Percentiles rank a stretch among this genome's conserved stretches.
phyloP scores from a whole-genome alignment of 2,113 vertebrate genomes.

The Menura novaehollandiae region DNA sequence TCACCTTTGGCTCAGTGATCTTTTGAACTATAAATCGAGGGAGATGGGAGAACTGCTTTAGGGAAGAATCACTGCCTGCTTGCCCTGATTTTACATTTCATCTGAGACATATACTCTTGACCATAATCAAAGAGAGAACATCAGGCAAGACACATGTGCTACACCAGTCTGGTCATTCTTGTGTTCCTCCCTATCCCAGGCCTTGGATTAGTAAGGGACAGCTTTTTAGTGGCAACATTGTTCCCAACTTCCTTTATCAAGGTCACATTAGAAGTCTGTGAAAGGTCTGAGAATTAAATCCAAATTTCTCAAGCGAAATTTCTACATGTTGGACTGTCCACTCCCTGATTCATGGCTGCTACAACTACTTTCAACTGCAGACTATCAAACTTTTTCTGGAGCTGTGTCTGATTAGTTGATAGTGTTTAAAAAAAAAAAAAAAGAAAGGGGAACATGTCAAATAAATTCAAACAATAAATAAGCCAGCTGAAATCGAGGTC shows the following conservation, averaged over 20 bases:
- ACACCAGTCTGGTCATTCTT: background rate
- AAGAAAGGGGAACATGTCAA: background rate
- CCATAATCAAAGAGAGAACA: background rate
- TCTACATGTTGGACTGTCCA: background rate
- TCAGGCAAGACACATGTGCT: background rate
- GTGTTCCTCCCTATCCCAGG: background rate
- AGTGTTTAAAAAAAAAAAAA: background rate
- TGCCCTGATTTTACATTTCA: background rate
- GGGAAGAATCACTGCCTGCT: background rate
- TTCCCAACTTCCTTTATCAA: background rate
- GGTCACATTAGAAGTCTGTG: background rate
- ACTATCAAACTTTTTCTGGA: constrained; percentile 1
- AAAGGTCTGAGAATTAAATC: background rate
- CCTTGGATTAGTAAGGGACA: background rate
- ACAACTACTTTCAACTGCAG: background rate
- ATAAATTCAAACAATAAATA: constrained; percentile 66
- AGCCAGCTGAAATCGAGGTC: constrained; percentile 39
- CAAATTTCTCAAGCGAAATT: background rate
- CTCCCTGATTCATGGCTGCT: constrained; percentile 1
- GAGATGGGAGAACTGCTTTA: background rate
- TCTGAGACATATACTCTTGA: background rate
- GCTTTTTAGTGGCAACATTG: background rate
- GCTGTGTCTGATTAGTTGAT: background rate
- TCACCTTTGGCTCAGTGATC: background rate
- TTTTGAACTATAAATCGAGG: background rate